Percentiles rank a stretch among this genome's conserved stretches.
phyloP scores from a whole-genome alignment of 1,140 invertebrate species.

The Stegodyphus mimosarum region DNA sequence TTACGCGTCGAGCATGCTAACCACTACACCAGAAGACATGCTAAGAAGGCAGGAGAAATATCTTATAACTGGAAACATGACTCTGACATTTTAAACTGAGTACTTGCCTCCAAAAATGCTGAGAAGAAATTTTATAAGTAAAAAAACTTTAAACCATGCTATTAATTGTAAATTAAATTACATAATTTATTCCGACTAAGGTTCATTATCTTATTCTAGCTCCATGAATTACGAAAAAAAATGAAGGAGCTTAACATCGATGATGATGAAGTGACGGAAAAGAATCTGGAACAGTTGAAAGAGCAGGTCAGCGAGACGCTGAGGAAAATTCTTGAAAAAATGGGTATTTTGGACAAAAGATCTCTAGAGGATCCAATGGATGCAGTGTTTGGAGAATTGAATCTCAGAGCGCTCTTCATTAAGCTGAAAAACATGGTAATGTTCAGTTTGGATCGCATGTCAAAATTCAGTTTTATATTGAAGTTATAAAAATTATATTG shows the following conservation, averaged over 20 bases:
- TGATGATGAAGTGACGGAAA: not conserved
- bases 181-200: no score
- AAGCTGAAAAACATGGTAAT: constrained; percentile 15
- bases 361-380: not conserved
- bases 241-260: not conserved
- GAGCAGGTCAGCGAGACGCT: not conserved
- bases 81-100: no score
- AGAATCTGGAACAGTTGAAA: not conserved
- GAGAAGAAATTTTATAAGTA: no score
- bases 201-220: not conserved
- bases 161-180: no score
- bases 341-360: not conserved
- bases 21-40: no score
- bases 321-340: not conserved
- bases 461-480: no score
- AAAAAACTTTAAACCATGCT: no score
- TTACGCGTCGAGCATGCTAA: no score
- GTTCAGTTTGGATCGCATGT: not conserved
- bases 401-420: constrained; percentile 11
- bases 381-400: constrained; percentile 1
- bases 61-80: no score
- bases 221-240: not conserved
- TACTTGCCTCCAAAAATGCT: no score
- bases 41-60: no score
- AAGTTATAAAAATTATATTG: no score